These are phyloP conservation scores for Merluccius polli DNA, from an alignment of 2,797 vertebrate genomes.

Conservation along the genomic window DNA sequence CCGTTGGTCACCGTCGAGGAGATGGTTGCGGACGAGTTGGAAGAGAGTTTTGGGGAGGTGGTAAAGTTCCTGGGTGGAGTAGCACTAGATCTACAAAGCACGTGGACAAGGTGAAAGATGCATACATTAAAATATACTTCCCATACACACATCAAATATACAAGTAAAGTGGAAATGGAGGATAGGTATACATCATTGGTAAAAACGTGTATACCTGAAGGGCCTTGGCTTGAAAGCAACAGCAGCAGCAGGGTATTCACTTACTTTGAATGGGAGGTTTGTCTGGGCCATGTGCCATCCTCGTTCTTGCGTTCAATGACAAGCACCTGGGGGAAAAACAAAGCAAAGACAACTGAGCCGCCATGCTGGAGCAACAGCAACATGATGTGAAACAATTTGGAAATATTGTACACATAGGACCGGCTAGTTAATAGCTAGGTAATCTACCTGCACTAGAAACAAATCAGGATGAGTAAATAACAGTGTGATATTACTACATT, in stretches of 20 bases:
- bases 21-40: conserved; percentile 84
- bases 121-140: background rate
- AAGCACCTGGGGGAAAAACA: conserved; percentile 78
- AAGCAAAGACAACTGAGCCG: background rate
- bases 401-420: background rate
- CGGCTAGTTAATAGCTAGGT: background rate
- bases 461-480: background rate
- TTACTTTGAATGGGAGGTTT: conserved; percentile 87
- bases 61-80: conserved; percentile 89
- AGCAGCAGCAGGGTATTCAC: conserved; percentile 18
- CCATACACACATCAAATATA: background rate
- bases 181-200: background rate
- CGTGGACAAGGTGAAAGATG: conserved; percentile 36
- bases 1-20: conserved; percentile 90
- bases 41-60: conserved; percentile 91
- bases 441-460: background rate
- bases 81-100: conserved; percentile 83
- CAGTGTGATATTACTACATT: background rate
- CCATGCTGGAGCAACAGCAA: background rate
- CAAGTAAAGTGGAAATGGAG: background rate
- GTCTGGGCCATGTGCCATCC: conserved; percentile 94
- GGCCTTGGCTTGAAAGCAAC: background rate
- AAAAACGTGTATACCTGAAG: background rate
- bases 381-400: background rate
- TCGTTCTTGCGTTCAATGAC: conserved; percentile 95